Evolutionary conservation across 1,140 invertebrate species (phyloP).

Genomic region (Olivierus martensii): DNA sequence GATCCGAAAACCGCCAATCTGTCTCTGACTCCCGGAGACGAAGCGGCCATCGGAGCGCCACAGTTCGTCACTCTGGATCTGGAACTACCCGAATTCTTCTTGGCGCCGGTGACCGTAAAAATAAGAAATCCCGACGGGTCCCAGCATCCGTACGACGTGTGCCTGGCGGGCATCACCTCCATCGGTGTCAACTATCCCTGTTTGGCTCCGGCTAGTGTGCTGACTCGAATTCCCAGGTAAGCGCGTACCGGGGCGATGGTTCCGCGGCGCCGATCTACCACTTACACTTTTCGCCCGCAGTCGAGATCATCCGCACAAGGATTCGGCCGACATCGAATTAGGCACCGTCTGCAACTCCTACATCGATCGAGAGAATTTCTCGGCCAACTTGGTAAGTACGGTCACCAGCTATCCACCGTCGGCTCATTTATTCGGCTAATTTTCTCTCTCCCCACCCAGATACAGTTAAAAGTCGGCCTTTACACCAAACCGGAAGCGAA

Average conservation of each 20-base stretch:
- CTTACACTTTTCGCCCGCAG: too few relatives aligned
- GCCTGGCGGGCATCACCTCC: constrained; percentile 16
- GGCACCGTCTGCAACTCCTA: constrained; percentile 20
- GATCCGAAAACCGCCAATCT: constrained; percentile 8
- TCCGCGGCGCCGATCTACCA: too few relatives aligned
- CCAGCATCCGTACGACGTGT: constrained; percentile 16
- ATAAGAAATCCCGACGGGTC: constrained; percentile 8
- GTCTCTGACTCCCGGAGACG: background rate
- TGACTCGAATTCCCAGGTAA: background rate
- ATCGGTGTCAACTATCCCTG: constrained; percentile 21
- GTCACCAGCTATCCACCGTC: too few relatives aligned
- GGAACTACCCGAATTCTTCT: constrained; percentile 9
- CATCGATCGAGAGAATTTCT: constrained; percentile 5
- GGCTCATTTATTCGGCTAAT: too few relatives aligned
- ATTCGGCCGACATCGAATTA: constrained; percentile 11
- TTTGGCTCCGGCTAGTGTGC: constrained; percentile 15
- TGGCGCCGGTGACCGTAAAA: constrained; percentile 10
- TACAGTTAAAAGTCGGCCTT: background rate
- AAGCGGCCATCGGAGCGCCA: constrained; percentile 3
- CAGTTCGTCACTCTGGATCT: constrained; percentile 16
- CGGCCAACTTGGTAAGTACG: too few relatives aligned
- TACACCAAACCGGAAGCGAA: background rate
- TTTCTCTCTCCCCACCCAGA: background rate
- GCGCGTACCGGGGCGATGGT: too few relatives aligned
- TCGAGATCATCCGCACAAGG: too few relatives aligned